Evolutionary conservation across 2,888 invertebrate genomes (phyloP).

Genomic region (Melitaea athalia): DNA sequence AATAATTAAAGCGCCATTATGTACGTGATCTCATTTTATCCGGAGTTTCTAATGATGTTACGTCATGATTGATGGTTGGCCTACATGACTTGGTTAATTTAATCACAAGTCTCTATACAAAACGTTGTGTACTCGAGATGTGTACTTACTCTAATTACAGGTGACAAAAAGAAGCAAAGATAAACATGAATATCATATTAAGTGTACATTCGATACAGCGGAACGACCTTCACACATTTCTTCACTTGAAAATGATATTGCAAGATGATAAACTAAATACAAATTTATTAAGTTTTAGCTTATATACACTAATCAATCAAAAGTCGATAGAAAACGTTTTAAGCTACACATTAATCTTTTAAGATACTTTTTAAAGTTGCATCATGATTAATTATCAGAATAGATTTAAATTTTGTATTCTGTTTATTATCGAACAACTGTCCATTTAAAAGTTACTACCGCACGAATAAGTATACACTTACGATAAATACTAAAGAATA

Average conservation of each 20-base stretch:
- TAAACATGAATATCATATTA: constrained; percentile 26
- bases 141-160: constrained; percentile 42
- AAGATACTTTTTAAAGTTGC: not conserved
- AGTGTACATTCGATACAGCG: constrained; percentile 12
- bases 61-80: constrained; percentile 62
- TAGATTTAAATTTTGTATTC: too few relatives aligned
- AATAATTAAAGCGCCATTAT: constrained; percentile 38
- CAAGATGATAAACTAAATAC: not conserved
- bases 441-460: too few relatives aligned
- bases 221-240: constrained; percentile 19
- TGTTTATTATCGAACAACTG: too few relatives aligned
- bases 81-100: constrained; percentile 46
- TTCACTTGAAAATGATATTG: constrained; percentile 1
- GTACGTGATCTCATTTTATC: constrained; percentile 55
- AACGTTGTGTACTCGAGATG: constrained; percentile 32
- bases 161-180: constrained; percentile 29
- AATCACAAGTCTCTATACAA: constrained; percentile 41
- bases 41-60: constrained; percentile 48
- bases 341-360: not conserved
- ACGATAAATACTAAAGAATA: too few relatives aligned
- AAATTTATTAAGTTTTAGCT: not conserved
- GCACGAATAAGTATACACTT: too few relatives aligned
- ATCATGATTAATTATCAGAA: not conserved
- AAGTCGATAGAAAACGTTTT: not conserved
- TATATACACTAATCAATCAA: not conserved